A percentile compares a stretch with the other conserved stretches of the same genome.
phyloP scores from a whole-genome alignment of 2,888 invertebrate species.

The Halictus quadricinctus region DNA sequence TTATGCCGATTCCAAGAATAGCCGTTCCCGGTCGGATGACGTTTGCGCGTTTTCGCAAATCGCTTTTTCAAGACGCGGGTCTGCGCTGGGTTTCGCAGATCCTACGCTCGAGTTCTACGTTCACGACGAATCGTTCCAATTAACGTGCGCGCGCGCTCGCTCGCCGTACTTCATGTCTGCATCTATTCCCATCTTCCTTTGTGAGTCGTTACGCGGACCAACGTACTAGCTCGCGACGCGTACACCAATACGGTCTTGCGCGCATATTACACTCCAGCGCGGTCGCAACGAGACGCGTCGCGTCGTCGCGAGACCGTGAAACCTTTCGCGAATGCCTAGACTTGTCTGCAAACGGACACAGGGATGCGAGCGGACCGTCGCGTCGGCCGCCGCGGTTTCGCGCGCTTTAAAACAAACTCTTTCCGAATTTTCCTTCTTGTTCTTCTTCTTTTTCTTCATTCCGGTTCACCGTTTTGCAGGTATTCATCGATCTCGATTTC shows the following conservation, averaged over 20 bases:
- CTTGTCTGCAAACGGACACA: conserved; percentile 4
- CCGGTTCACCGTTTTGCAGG: not conserved
- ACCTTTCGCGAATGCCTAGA: conserved; percentile 24
- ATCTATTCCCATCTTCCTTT: conserved; percentile 26
- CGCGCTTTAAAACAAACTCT: conserved; percentile 45
- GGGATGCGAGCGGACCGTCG: not conserved
- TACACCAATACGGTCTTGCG: conserved; percentile 5
- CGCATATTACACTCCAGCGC: conserved; percentile 20
- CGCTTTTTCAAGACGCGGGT: not conserved
- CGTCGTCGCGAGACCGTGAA: conserved; percentile 31
- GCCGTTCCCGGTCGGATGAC: not conserved
- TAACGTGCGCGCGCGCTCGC: not conserved
- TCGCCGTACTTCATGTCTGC: not conserved
- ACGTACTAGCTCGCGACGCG: not conserved
- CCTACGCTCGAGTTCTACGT: not conserved
- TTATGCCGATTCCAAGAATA: conserved; percentile 32
- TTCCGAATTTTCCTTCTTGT: not conserved
- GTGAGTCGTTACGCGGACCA: not conserved
- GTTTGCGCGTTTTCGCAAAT: not conserved
- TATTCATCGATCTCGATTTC: not conserved
- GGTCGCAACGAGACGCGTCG: not conserved
- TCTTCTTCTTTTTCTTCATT: not conserved
- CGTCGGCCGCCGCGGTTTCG: conserved; percentile 57
- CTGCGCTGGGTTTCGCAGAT: not conserved
- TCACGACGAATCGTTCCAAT: not conserved